Evolutionary conservation across 1,140 invertebrate genomes (phyloP), one percentile per base, ranked within the genome.

Genomic region (Teleogryllus occipitalis): DNA sequence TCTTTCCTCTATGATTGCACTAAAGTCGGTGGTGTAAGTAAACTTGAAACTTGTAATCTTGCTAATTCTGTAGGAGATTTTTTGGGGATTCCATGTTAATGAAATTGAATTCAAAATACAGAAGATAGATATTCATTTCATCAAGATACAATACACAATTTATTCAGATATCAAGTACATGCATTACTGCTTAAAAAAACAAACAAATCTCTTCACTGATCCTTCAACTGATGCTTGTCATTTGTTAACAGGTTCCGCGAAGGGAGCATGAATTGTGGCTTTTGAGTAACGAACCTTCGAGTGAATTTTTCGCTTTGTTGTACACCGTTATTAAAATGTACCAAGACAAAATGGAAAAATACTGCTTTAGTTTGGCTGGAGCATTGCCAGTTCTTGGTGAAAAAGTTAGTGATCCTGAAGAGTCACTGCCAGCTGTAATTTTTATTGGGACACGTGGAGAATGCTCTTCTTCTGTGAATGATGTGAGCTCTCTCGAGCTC

Each of bases 241-340:
- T 48, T 79, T 77, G 14, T 78, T 78, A 80, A 14, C 79, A 87
- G 87, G 84, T 84, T 78, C 85, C 86, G 54, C 85, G 84, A 75
- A 87, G 86, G 82, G 87, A 88, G 78, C 84, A 87, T 82, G 88
- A 88, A 82, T 82, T 88, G 22, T 84, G 88, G 47, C 82, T 89
- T n/a, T 79, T 89, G 8, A 83, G 84, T 47, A 76, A 82, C 47
- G 75, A 81, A 49, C 80, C 87, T 10, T 82, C 83, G 54, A 82
- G 83, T 74, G 85, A 87, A 80, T 85, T 87, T 65, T 86, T 84
- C 80, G 82, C 82, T 73, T 80, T 88, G 14, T 79, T 87, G 8
- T 86, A 84, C 82, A 85, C 82, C 82, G 83, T 87, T n/a, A 78
- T 86, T 81, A 75, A 83, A 83, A 86, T 84, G 18, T 88, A 86